Conservation (phyloP, 2,888 invertebrate species). For the Thecophora atra region DNA sequence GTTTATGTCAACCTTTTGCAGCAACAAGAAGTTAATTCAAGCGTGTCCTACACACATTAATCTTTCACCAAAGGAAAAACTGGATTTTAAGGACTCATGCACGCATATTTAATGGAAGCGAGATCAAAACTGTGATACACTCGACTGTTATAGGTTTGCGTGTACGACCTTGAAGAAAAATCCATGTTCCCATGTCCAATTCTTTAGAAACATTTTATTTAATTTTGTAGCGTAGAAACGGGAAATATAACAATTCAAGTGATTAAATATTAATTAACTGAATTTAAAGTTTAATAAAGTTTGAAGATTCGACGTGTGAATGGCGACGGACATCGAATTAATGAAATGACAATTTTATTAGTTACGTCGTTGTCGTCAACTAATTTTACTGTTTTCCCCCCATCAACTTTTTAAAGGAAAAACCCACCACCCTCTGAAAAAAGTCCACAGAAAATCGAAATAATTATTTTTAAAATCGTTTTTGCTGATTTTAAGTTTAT, state of each 20-base stretch:
- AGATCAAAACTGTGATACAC: too few species aligned
- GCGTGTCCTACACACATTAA: slow-evolving; percentile 30
- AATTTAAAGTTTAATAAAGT: too few species aligned
- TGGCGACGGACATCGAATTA: neutral
- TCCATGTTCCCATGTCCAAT: too few species aligned
- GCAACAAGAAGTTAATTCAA: neutral
- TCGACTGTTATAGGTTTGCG: neutral
- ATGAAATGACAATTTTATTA: slow-evolving; percentile 38
- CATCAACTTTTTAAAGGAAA: too few species aligned
- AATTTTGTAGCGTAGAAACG: too few species aligned
- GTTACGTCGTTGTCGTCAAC: neutral
- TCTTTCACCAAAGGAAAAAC: neutral
- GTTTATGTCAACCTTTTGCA: neutral
- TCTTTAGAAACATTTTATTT: too few species aligned
- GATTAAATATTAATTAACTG: too few species aligned
- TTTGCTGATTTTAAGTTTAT: neutral
- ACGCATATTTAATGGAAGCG: neutral
- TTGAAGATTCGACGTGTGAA: neutral
- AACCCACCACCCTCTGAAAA: too few species aligned
- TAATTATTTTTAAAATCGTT: too few species aligned
- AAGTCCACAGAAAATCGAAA: neutral
- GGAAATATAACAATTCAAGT: too few species aligned
- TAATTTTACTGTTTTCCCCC: too few species aligned
- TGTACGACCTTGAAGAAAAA: slow-evolving; percentile 28
- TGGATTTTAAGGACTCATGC: neutral